These are phyloP conservation scores for Diogma glabrata DNA, from an alignment of 2,888 invertebrate genomes.

Conservation along the genomic window DNA sequence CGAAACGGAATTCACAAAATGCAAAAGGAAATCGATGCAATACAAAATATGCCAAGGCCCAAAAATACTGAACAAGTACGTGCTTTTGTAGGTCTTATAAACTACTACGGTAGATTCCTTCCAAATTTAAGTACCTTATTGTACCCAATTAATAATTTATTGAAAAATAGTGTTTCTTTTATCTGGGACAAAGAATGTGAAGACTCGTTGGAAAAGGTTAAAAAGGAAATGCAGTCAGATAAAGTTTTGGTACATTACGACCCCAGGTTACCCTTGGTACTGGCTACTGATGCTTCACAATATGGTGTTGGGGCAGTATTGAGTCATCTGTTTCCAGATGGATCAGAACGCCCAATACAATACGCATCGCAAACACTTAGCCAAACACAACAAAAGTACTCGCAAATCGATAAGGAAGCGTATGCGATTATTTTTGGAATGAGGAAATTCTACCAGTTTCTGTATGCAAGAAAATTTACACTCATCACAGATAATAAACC, in stretches of 20 bases:
- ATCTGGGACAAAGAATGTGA: slow-evolving; percentile 20
- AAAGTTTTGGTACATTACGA: slow-evolving; percentile 23
- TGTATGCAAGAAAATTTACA: slow-evolving; percentile 29
- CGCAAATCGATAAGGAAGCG: slow-evolving; percentile 24
- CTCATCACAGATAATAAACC: slow-evolving; percentile 30
- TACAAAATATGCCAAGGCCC: slow-evolving; percentile 21
- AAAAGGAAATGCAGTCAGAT: slow-evolving; percentile 21
- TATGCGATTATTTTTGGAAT: slow-evolving; percentile 29
- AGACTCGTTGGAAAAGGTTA: slow-evolving; percentile 24
- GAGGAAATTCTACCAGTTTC: slow-evolving; percentile 30
- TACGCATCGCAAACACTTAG: slow-evolving; percentile 27
- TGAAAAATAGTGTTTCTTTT: slow-evolving; percentile 21
- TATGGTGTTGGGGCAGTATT: slow-evolving; percentile 26
- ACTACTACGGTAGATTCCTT: slow-evolving; percentile 28
- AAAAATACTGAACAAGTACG: slow-evolving; percentile 22
- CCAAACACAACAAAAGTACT: slow-evolving; percentile 24
- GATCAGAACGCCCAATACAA: slow-evolving; percentile 28
- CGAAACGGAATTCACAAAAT: slow-evolving; percentile 25
- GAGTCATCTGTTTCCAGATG: slow-evolving; percentile 26
- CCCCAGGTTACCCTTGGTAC: slow-evolving; percentile 21
- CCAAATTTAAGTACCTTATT: slow-evolving; percentile 23
- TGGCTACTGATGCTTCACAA: slow-evolving; percentile 24
- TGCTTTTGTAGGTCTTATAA: slow-evolving; percentile 24
- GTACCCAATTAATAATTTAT: slow-evolving; percentile 23
- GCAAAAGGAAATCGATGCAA: slow-evolving; percentile 24